A percentile compares a stretch with the other conserved stretches of the same genome.
Evolutionary conservation across 2,888 invertebrate species (phyloP).

Genomic region (Periphyllus acericola): DNA sequence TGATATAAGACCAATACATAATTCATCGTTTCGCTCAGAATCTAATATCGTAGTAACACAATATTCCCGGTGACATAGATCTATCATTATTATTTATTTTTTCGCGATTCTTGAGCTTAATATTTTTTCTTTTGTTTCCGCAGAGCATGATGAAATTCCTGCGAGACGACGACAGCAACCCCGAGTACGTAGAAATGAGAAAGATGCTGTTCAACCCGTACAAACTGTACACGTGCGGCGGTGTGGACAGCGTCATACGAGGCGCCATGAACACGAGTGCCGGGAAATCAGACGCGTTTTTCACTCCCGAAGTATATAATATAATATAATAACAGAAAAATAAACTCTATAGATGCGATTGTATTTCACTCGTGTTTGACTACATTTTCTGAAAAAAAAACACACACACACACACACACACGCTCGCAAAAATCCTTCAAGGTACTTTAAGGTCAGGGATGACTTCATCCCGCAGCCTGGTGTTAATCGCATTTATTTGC

Average conservation of each 20-base stretch:
- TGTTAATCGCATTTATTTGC: too few relatives aligned
- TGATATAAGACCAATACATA: too few relatives aligned
- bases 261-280: constrained; percentile 77
- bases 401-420: too few relatives aligned
- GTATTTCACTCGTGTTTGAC: too few relatives aligned
- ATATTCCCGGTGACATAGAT: background rate
- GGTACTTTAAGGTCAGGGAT: too few relatives aligned
- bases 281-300: constrained; percentile 73
- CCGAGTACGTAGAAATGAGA: constrained; percentile 78
- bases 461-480: too few relatives aligned
- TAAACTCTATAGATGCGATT: too few relatives aligned
- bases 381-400: too few relatives aligned
- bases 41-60: background rate
- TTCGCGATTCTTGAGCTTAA: background rate
- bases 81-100: background rate
- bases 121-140: constrained; percentile 62
- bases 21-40: too few relatives aligned
- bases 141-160: constrained; percentile 78
- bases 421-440: background rate
- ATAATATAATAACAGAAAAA: background rate
- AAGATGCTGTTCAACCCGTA: constrained; percentile 85
- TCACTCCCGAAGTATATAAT: constrained; percentile 72
- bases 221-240: constrained; percentile 73
- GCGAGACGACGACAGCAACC: constrained; percentile 70
- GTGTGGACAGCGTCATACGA: constrained; percentile 74